Base-by-base conservation (phyloP, 2,797 vertebrate species). In the Ctenosaura bakeri region DNA sequence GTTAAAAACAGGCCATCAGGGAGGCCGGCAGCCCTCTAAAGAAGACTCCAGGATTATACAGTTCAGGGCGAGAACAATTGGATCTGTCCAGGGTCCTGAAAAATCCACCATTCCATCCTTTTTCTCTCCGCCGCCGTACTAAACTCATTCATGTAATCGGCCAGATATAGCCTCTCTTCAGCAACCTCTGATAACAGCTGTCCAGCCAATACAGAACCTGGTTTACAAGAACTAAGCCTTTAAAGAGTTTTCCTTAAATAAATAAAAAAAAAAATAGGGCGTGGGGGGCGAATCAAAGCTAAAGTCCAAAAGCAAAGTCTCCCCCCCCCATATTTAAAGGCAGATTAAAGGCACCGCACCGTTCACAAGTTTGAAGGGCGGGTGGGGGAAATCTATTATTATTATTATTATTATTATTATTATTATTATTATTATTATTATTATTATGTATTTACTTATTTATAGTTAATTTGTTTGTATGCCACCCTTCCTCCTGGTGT, bases 21-120 rank as follows among this genome's bases (percentile, higher is more conserved):
- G 54, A 32, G 1, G 1, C 14, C 50, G 69, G 50, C 32, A 32
- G 38, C 38, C 18, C 32, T 52, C 73, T 22, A 74, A 26, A 79
- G 9, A 52, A 82, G 1, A 38, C 24, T 38, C 76, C 8, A 24
- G 35, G 35, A 50, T 69, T 52, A 62, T 78, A 56, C 14, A n/a
- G 12, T 64, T 16, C 3, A 38, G 56, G 80, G 71, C 56, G 16
- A 76, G n/a, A 0, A 59, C 2, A 7, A 10, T 0, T 14, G 88
- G 96, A 95, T 66, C 96, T 97, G 94, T 91, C 97, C 96, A 90
- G 95, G 93, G 96, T 97, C 87, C 96, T 97, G 96, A 96, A 26
- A 93, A 29, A 16, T 12, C 50, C 64, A 82, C 46, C 80, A 66
- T 83, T 64, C 54, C 56, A n/a, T 24, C 32, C 16, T 74, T 69